Percentiles rank a stretch among this genome's conserved stretches.
phyloP scores from a whole-genome alignment of 2,888 invertebrate species.

The Elgonia sp. region DNA sequence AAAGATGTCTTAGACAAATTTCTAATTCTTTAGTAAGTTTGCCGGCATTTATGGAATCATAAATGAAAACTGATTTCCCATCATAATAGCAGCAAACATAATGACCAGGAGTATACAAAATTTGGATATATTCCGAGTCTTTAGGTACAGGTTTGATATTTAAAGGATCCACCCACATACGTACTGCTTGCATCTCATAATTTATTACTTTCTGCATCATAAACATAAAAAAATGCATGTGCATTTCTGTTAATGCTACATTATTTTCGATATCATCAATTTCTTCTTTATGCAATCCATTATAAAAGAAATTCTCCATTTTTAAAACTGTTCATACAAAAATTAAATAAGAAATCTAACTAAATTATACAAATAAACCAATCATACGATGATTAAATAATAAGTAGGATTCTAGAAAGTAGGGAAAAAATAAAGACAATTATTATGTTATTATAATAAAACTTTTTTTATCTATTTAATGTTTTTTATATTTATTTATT shows the following conservation, averaged over 20 bases:
- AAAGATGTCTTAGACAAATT: slow-evolving; percentile 19
- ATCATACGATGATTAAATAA: not conserved
- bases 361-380: not conserved
- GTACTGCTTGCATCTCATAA: not conserved
- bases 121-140: slow-evolving; percentile 28
- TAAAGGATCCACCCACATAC: slow-evolving; percentile 20
- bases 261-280: slow-evolving; percentile 5
- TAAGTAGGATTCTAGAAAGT: not conserved
- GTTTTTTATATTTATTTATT: not conserved
- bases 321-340: not conserved
- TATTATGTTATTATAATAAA: not conserved
- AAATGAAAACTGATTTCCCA: too few relatives aligned
- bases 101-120: too few relatives aligned
- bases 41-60: slow-evolving; percentile 1
- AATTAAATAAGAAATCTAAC: not conserved
- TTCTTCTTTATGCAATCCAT: not conserved
- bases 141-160: not conserved
- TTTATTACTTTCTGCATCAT: slow-evolving; percentile 5
- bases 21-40: slow-evolving; percentile 13
- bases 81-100: too few relatives aligned
- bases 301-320: slow-evolving; percentile 3
- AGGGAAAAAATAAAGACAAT: not conserved
- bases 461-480: too few relatives aligned
- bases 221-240: slow-evolving; percentile 10
- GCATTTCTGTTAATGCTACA: slow-evolving; percentile 5